Percentiles rank a stretch among this genome's conserved stretches.
Evolutionary conservation across 2,113 vertebrate genomes (phyloP).

Genomic region (Odontophorus gujanensis): DNA sequence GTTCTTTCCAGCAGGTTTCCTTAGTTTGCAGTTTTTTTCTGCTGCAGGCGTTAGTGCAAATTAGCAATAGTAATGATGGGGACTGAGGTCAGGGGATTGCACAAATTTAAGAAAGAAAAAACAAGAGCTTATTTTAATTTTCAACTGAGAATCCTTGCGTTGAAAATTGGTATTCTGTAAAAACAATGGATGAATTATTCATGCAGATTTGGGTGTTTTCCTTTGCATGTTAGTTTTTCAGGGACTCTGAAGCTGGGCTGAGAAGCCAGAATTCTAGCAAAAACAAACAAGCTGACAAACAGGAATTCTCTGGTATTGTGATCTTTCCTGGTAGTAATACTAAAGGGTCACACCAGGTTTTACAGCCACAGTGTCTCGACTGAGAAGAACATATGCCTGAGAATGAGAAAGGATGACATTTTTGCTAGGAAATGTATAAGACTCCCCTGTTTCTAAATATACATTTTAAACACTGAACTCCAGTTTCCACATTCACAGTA

Average conservation of each 20-base stretch:
- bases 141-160: accelerated
- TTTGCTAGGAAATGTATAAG: not conserved
- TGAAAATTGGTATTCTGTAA: not conserved
- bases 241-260: not conserved
- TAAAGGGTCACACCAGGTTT: not conserved
- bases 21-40: not conserved
- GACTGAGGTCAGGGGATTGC: not conserved
- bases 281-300: not conserved
- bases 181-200: not conserved
- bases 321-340: not conserved
- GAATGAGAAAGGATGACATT: not conserved
- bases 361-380: not conserved
- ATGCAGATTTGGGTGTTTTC: accelerated
- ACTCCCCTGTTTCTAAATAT: not conserved
- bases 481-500: not conserved
- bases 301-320: not conserved
- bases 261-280: not conserved
- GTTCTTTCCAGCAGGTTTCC: not conserved
- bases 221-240: not conserved
- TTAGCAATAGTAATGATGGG: accelerated
- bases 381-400: not conserved
- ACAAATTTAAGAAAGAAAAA: not conserved
- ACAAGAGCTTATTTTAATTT: not conserved
- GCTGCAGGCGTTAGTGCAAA: not conserved
- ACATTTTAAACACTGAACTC: not conserved